These are phyloP conservation scores for Zaprionus lachaisei DNA, from an alignment of 1,140 invertebrate species.

Conservation along the genomic window DNA sequence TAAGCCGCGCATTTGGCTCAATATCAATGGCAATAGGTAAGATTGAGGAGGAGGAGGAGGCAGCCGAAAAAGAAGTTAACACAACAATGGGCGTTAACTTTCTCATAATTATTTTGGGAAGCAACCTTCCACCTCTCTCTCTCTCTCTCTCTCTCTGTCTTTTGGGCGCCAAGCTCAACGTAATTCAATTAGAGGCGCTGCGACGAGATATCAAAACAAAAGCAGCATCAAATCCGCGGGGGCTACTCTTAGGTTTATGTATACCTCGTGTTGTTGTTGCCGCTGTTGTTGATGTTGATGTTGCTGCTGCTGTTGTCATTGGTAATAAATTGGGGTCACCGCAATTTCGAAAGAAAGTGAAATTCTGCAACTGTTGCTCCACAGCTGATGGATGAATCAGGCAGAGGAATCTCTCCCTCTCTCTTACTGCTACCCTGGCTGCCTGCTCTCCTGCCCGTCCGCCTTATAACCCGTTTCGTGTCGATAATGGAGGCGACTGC, in stretches of 20 bases:
- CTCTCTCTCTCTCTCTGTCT: background rate
- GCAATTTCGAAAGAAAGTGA: constrained; percentile 81
- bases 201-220: constrained; percentile 64
- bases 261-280: constrained; percentile 7
- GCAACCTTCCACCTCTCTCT: background rate
- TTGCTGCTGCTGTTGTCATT: constrained; percentile 45
- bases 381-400: constrained; percentile 65
- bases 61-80: constrained; percentile 50
- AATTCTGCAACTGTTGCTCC: constrained; percentile 75
- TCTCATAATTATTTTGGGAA: constrained; percentile 71
- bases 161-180: constrained; percentile 44
- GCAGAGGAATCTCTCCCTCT: constrained; percentile 3
- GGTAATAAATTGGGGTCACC: constrained; percentile 74
- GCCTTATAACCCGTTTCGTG: constrained; percentile 57
- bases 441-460: background rate
- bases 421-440: background rate
- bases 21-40: constrained; percentile 39
- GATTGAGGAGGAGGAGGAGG: background rate
- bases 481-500: constrained; percentile 68
- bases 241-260: constrained; percentile 31
- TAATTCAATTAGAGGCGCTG: constrained; percentile 72
- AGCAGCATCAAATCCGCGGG: constrained; percentile 55
- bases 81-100: constrained; percentile 74
- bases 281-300: constrained; percentile 8
- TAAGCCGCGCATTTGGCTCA: constrained; percentile 14